These are phyloP conservation scores for Leptoclinus maculatus DNA, from an alignment of 2,797 vertebrate genomes.

Conservation along the genomic window DNA sequence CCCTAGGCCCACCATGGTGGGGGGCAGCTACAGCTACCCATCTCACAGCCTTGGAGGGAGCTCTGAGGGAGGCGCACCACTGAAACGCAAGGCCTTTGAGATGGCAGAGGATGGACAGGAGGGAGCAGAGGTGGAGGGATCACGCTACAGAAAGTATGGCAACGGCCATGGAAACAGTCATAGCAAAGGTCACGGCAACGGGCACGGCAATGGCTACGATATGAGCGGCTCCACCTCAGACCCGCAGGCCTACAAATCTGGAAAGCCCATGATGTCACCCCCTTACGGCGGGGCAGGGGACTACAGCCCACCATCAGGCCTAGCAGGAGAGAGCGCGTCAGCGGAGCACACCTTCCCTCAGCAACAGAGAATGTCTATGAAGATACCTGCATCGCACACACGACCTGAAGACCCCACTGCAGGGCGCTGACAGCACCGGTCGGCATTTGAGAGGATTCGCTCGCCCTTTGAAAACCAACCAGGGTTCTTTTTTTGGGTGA, in stretches of 20 bases:
- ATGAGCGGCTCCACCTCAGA: constrained; percentile 64
- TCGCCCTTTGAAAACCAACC: constrained; percentile 42
- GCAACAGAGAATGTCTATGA: constrained; percentile 80
- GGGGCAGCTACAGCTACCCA: constrained; percentile 83
- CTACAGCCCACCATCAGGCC: constrained; percentile 83
- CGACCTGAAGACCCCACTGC: constrained; percentile 80
- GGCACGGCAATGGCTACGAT: constrained; percentile 85
- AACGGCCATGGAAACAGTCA: constrained; percentile 88
- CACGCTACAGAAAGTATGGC: constrained; percentile 89
- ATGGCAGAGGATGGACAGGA: constrained; percentile 81
- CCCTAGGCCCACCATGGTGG: constrained; percentile 81
- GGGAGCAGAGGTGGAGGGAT: constrained; percentile 74
- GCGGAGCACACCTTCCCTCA: constrained; percentile 81
- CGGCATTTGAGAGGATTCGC: constrained; percentile 29
- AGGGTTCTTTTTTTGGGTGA: constrained; percentile 36
- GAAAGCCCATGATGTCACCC: constrained; percentile 83
- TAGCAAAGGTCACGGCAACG: constrained; percentile 82
- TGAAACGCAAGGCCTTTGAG: constrained; percentile 86
- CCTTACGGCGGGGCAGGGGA: constrained; percentile 79
- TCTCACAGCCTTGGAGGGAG: constrained; percentile 76
- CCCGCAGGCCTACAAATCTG: constrained; percentile 73
- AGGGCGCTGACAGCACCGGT: constrained; percentile 65
- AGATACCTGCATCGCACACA: constrained; percentile 75
- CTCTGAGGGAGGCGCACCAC: constrained; percentile 70
- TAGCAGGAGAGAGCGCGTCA: constrained; percentile 80